Base-by-base conservation (phyloP, 2,888 invertebrate genomes). In the Orthosia incerta region DNA sequence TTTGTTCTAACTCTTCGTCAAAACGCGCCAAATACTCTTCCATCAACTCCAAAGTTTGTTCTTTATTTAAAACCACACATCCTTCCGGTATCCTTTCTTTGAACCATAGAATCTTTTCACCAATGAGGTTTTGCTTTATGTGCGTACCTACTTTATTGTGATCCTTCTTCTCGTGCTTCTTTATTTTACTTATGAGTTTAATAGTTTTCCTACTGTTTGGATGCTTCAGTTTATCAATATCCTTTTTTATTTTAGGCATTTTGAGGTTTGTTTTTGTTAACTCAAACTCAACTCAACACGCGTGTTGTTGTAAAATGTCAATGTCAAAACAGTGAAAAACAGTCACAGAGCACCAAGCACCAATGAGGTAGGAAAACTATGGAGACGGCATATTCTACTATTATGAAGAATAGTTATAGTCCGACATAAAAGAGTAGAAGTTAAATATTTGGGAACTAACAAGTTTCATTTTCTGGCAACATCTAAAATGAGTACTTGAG, bases 121-220 rank as follows among this genome's bases (percentile, higher is more conserved):
- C 98, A 48, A 97, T 89, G 31, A 98, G 87, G 90, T 98, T 98
- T 81, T 97, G 97, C 92, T 98, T 98, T 59, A 98, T 97, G 18
- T 97, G 97, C 82, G 97, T 97, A 0, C 97, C 97, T 55, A 97
- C 90, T 92, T 98, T 98, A 23, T 94, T 95, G 87, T 97, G 97
- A 70, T 97, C 97, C 87, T 97, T 97, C 79, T 96, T 96, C 68
- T 96, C 95, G 77, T 94, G 97, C 97, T 97, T 98, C 82, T 97
- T 97, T 12, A 97, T 95, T 93, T 98, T 97, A 90, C 97, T 98
- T 3, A 97, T 97, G 26, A 98, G 92, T 13, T 98, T 97, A 80
- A 97, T 96, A 0, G 98, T 98, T 95, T 98, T 98, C 82, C 99
- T 97, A 87, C 98, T 98, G 92, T 98, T 98, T 1, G 99, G 99